These are phyloP conservation scores for Engystomops pustulosus DNA, from an alignment of 2,113 vertebrate genomes.

Conservation along the genomic window DNA sequence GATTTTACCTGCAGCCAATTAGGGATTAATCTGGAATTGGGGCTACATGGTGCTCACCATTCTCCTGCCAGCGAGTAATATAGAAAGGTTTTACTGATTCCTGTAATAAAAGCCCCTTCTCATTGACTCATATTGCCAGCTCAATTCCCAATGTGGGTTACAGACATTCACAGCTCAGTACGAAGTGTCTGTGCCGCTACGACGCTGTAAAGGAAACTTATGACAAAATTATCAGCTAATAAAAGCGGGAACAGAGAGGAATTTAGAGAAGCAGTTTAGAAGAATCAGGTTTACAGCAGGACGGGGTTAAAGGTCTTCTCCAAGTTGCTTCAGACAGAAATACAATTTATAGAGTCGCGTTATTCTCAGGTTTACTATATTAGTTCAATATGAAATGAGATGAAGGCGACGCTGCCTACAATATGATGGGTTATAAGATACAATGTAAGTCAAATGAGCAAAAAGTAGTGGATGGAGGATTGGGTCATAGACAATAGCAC, in stretches of 20 bases:
- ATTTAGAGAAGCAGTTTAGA: neutral
- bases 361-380: constrained; percentile 24
- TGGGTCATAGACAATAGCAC: neutral
- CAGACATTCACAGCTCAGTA: constrained; percentile 15
- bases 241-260: neutral
- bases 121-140: constrained; percentile 8
- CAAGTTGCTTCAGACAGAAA: neutral
- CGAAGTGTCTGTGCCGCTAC: neutral
- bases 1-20: neutral
- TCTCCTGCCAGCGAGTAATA: neutral
- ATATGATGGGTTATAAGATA: neutral
- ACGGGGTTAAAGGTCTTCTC: constrained; percentile 13
- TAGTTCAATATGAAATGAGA: constrained; percentile 23
- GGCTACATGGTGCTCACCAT: neutral
- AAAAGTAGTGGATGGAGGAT: neutral
- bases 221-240: neutral
- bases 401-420: neutral
- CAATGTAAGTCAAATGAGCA: neutral
- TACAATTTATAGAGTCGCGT: neutral
- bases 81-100: neutral
- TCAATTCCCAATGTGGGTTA: constrained; percentile 12
- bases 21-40: neutral
- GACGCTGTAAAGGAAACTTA: neutral
- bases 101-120: neutral
- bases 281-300: neutral